Evolutionary conservation across 2,888 invertebrate genomes (phyloP).

Genomic region (Himalopsyche anomala): DNA sequence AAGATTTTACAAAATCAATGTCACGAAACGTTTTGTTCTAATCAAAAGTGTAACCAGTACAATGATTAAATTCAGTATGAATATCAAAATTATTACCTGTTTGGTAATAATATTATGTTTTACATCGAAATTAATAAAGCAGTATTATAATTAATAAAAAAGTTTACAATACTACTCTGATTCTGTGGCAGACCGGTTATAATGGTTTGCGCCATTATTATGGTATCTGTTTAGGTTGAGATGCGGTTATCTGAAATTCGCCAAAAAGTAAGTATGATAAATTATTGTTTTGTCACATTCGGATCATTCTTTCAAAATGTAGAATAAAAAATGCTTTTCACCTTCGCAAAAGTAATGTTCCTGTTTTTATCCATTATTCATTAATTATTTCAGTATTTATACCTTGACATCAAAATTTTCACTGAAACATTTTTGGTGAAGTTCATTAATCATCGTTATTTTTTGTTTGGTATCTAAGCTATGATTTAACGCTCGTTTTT

Average conservation of each 20-base stretch:
- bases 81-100: no score
- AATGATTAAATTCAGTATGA: no score
- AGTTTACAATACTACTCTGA: no score
- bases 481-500: constrained; percentile 31
- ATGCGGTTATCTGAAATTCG: constrained; percentile 8
- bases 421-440: constrained; percentile 19
- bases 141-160: no score
- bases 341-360: constrained; percentile 30
- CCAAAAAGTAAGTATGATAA: constrained; percentile 10
- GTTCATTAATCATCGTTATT: constrained; percentile 35
- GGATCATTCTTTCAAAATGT: constrained; percentile 12
- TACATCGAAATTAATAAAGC: no score
- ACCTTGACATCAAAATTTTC: constrained; percentile 29
- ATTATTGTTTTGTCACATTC: constrained; percentile 35
- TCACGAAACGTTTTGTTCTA: no score
- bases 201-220: no score
- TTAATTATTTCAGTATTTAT: constrained; percentile 42
- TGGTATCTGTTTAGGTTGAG: no score
- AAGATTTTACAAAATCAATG: no score
- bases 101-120: no score
- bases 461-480: constrained; percentile 39
- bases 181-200: no score
- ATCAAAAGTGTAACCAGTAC: no score
- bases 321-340: constrained; percentile 20
- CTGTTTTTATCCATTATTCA: constrained; percentile 30